These are phyloP conservation scores for Orchestia grillus DNA, from an alignment of 1,140 invertebrate genomes.

Conservation along the genomic window DNA sequence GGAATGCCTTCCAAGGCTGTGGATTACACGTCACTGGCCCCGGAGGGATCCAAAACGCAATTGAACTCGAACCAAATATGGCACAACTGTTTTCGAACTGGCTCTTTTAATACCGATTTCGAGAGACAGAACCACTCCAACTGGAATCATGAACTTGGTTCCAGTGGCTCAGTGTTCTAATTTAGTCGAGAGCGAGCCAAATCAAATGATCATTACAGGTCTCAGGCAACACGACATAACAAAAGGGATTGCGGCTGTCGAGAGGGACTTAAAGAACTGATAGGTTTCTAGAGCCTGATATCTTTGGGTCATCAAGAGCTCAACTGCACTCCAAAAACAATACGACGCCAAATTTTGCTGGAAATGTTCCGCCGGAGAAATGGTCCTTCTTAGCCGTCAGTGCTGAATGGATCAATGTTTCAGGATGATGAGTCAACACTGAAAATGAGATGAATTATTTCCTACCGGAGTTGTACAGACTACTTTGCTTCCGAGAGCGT, in stretches of 20 bases:
- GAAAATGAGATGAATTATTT: not conserved
- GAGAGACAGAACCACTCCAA: not conserved
- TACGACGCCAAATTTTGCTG: slow-evolving; percentile 36
- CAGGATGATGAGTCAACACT: not conserved
- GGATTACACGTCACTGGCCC: not conserved
- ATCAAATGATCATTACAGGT: slow-evolving; percentile 55
- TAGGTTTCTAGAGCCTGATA: slow-evolving; percentile 41
- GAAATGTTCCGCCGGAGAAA: not conserved
- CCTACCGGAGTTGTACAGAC: not conserved
- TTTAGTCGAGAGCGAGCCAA: slow-evolving; percentile 29
- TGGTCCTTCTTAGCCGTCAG: not conserved
- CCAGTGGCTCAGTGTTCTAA: not conserved
- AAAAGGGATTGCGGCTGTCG: slow-evolving; percentile 48
- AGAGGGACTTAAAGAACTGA: slow-evolving; percentile 37
- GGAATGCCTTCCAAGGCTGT: not conserved
- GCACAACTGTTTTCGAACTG: not conserved
- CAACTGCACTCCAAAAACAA: not conserved
- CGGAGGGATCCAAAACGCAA: not conserved
- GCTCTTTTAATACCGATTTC: not conserved
- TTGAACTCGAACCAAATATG: not conserved
- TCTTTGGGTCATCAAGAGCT: slow-evolving; percentile 49
- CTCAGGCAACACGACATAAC: slow-evolving; percentile 32
- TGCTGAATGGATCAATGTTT: not conserved
- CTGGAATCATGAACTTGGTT: not conserved
- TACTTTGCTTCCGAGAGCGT: not conserved